Evolutionary conservation across 2,797 vertebrate genomes (phyloP), one percentile per base, ranked within the genome.

Genomic region (Loris lydekkerianus): DNA sequence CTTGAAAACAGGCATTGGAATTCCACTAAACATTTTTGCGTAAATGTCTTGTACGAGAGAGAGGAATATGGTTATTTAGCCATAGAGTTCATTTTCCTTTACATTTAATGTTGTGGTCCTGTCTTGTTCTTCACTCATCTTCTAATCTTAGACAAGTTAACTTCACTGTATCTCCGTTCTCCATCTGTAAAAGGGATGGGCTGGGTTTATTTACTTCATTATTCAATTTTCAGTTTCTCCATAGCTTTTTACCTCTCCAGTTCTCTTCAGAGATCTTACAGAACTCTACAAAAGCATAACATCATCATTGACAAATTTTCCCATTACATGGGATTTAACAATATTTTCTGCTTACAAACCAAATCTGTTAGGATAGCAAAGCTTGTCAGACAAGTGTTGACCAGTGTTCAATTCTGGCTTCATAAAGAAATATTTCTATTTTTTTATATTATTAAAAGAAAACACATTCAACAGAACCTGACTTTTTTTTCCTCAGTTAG

Each of bases 401-500:
- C 8, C n/a, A 85, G 6, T 63, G 21, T 23, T 90, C 34, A 86
- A 34, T 78, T 7, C 10, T 27, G 29, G 14, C 11, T 65, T 94
- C 6, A 60, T 75, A 78, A 93, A 93, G 27, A 87, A 82, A 95
- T 65, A 20, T 23, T 37, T 21, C 10, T 82, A 21, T 70, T 73
- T 92, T 96, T 92, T n/a, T 67, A 61, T 81, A 29, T 73, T 60
- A 65, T 76, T 69, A 82, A 82, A 92, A 85, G 29, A 69, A 76
- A 95, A 31, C 31, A 78, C 23, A 70, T 37, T 89, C 31, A 94
- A 70, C 3, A 86, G 34, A 89, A 65, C 13, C 46, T 86, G 34
- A 23, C 58, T 61, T 34, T 85, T 34, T 60, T 20, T 85, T 10
- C 4, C n/a, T 88, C 53, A 89, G 83, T 91, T 70, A 61, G 65